Percentiles rank a stretch among this genome's conserved stretches.
These are phyloP conservation scores for Pycnonotus jocosus DNA, from an alignment of 2,113 vertebrate species.

Conservation along the genomic window DNA sequence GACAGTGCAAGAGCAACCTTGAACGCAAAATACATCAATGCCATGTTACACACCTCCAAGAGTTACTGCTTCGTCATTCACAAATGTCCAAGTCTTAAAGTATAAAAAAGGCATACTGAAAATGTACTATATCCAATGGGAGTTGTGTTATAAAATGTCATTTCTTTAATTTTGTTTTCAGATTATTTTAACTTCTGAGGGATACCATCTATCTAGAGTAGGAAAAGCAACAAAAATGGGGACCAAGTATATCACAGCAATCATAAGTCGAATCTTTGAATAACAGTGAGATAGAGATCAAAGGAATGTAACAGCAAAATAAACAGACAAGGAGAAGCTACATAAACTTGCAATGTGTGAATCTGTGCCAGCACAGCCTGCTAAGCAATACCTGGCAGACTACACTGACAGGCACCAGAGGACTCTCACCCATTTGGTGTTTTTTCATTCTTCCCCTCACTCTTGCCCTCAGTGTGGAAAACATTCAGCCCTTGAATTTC, in stretches of 20 bases:
- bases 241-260: neutral
- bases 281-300: neutral
- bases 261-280: rapidly evolving
- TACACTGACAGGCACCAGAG: neutral
- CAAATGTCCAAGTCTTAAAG: neutral
- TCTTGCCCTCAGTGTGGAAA: neutral
- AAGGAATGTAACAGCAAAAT: neutral
- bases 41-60: neutral
- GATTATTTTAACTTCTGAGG: neutral
- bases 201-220: neutral
- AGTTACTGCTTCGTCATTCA: neutral
- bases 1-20: neutral
- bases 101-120: neutral
- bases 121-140: neutral
- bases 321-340: neutral
- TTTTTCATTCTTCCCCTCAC: neutral
- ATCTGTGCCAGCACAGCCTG: neutral
- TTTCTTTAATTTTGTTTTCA: neutral
- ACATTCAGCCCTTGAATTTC: neutral
- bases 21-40: neutral
- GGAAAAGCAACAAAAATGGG: neutral
- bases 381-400: neutral
- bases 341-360: neutral
- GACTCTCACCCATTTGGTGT: neutral
- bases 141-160: neutral